Percentiles rank a stretch among this genome's conserved stretches.
These are phyloP conservation scores for Microplitis mediator DNA, from an alignment of 1,140 invertebrate species.

Conservation along the genomic window DNA sequence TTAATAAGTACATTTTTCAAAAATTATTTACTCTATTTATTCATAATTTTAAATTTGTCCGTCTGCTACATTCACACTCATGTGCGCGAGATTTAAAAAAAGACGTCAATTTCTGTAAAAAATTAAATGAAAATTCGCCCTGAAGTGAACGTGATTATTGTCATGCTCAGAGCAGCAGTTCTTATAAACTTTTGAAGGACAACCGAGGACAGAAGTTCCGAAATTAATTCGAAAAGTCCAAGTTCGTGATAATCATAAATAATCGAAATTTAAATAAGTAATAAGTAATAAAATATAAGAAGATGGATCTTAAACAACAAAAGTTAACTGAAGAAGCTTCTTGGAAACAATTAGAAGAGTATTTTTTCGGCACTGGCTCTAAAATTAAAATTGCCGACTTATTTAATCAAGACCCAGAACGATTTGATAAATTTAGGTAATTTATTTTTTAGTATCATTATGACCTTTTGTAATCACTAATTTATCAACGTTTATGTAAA, in stretches of 20 bases:
- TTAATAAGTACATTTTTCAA: too few species aligned
- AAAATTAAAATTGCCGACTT: slow-evolving; percentile 79
- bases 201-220: background rate
- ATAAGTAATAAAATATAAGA: background rate
- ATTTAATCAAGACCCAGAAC: slow-evolving; percentile 75
- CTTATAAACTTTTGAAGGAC: background rate
- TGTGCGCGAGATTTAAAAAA: too few species aligned
- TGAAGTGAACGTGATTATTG: too few species aligned
- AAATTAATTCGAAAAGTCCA: background rate
- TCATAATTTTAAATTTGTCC: too few species aligned
- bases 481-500: background rate
- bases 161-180: too few species aligned
- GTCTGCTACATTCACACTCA: too few species aligned
- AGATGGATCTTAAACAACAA: slow-evolving; percentile 55
- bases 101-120: too few species aligned
- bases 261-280: background rate
- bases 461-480: slow-evolving; percentile 39
- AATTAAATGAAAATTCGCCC: too few species aligned
- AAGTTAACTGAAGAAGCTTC: slow-evolving; percentile 70
- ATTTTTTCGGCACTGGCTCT: slow-evolving; percentile 69
- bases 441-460: slow-evolving; percentile 42
- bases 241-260: background rate
- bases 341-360: slow-evolving; percentile 76
- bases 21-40: too few species aligned
- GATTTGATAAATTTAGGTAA: slow-evolving; percentile 85